Evolutionary conservation across 2,888 invertebrate genomes (phyloP).

Genomic region (Meta bourneti): DNA sequence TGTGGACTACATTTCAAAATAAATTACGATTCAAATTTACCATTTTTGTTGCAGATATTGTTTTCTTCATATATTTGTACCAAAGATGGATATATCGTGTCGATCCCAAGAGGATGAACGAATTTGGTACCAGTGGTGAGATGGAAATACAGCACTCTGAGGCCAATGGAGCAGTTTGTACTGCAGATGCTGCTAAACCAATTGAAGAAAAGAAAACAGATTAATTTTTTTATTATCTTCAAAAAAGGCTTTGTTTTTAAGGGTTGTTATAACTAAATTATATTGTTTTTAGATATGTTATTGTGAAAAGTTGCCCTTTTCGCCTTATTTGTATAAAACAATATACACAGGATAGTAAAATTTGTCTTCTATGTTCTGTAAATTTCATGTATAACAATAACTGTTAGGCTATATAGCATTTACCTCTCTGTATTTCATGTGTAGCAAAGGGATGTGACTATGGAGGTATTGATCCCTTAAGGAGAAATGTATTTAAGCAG

Average conservation of each 20-base stretch:
- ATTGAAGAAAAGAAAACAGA: conserved; percentile 68
- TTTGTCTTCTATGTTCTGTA: not conserved
- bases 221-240: conserved; percentile 50
- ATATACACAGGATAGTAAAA: conserved; percentile 13
- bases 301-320: conserved; percentile 1
- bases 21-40: conserved; percentile 13
- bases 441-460: not conserved
- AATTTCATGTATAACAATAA: conserved; percentile 1
- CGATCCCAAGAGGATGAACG: conserved; percentile 96
- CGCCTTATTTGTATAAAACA: conserved; percentile 27
- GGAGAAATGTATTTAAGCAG: not conserved
- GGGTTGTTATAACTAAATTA: conserved; percentile 67
- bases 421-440: not conserved
- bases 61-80: conserved; percentile 99
- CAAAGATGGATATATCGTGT: conserved; percentile 99
- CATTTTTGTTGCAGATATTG: conserved; percentile 89
- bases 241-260: conserved; percentile 47
- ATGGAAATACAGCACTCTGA: conserved; percentile 84
- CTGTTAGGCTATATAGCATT: conserved; percentile 12
- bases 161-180: conserved; percentile 69
- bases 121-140: conserved; percentile 98
- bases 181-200: conserved; percentile 39
- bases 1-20: too few species aligned
- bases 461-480: not conserved
- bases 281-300: conserved; percentile 40